phyloP scores from a whole-genome alignment of 2,113 vertebrate genomes.

The Aramus guarauna region DNA sequence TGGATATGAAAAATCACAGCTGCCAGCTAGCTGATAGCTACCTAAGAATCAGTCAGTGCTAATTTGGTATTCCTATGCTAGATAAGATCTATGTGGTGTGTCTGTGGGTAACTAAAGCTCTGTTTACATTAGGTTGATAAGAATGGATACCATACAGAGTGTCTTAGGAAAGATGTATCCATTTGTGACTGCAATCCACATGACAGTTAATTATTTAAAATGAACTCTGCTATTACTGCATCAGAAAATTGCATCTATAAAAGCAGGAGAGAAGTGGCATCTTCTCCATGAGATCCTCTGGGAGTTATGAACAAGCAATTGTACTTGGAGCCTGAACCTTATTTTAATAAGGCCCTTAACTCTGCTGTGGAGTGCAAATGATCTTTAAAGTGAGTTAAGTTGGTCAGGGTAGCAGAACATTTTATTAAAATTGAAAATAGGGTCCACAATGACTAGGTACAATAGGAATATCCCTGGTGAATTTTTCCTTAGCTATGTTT shows the following conservation, averaged over 20 bases:
- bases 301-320: not conserved
- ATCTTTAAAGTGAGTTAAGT: not conserved
- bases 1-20: slow-evolving; percentile 50
- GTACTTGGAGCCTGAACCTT: not conserved
- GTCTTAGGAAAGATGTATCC: slow-evolving; percentile 23
- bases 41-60: slow-evolving; percentile 45
- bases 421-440: not conserved
- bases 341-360: not conserved
- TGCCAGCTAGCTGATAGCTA: slow-evolving; percentile 37
- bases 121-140: slow-evolving; percentile 49
- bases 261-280: not conserved
- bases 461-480: not conserved
- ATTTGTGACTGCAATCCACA: not conserved
- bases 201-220: slow-evolving; percentile 37
- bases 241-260: slow-evolving; percentile 17
- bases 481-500: not conserved
- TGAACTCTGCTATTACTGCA: not conserved
- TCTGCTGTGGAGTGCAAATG: not conserved
- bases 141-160: not conserved
- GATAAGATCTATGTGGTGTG: slow-evolving; percentile 47
- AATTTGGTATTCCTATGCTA: slow-evolving; percentile 29
- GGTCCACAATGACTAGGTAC: not conserved
- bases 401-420: not conserved
- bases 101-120: slow-evolving; percentile 15
- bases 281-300: not conserved